A percentile compares a stretch with the other conserved stretches of the same genome.
These are phyloP conservation scores for Saccopteryx leptura DNA, from an alignment of 2,113 vertebrate genomes.

Conservation along the genomic window DNA sequence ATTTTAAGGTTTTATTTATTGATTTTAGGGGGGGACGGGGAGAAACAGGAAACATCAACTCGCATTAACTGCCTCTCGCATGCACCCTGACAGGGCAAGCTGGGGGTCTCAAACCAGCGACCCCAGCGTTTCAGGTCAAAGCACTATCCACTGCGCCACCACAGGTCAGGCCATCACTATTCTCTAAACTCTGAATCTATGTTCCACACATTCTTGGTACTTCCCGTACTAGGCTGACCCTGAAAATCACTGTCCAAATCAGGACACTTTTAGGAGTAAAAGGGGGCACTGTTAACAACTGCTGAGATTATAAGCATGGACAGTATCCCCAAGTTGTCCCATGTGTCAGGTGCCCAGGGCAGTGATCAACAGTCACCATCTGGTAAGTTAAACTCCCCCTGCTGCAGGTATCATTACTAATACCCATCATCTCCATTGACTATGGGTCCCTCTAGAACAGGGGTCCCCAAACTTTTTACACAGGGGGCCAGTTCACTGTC, in stretches of 20 bases:
- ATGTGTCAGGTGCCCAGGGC: rapidly evolving
- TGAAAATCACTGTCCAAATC: rapidly evolving
- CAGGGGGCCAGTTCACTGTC: too few species aligned
- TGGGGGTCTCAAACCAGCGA: too few species aligned
- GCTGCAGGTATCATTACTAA: rapidly evolving
- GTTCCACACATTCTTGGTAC: rapidly evolving
- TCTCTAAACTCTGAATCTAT: background rate
- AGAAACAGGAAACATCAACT: too few species aligned
- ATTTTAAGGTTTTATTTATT: too few species aligned
- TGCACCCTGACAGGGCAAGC: too few species aligned
- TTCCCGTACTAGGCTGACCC: rapidly evolving
- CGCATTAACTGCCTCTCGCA: too few species aligned
- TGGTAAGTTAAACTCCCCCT: background rate
- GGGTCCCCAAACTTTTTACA: too few species aligned
- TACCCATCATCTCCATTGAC: rapidly evolving
- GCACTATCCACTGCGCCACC: too few species aligned
- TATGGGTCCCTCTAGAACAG: rapidly evolving
- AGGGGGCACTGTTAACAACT: rapidly evolving
- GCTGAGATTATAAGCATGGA: rapidly evolving
- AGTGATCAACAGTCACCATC: too few species aligned
- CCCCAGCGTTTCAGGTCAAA: too few species aligned
- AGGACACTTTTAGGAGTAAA: rapidly evolving
- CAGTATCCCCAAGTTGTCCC: too few species aligned
- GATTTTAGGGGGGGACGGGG: too few species aligned
- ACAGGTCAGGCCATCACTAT: background rate